phyloP scores from a whole-genome alignment of 2,888 invertebrate genomes.

The Scrobipalpa atriplicella region DNA sequence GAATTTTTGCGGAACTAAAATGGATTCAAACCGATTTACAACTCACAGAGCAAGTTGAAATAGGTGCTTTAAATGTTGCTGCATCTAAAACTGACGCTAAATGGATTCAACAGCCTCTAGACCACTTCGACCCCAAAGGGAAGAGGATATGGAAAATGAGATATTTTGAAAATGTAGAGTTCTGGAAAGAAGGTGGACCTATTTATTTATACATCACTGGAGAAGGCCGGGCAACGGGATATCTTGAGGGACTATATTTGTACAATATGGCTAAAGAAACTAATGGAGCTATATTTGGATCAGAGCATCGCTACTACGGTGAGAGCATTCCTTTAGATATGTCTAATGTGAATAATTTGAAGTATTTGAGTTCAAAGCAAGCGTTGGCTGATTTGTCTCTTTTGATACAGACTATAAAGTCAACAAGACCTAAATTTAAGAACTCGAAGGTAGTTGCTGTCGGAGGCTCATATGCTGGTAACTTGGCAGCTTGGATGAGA shows the following conservation, averaged over 20 bases:
- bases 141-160: conserved; percentile 32
- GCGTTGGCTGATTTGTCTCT: conserved; percentile 26
- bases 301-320: conserved; percentile 33
- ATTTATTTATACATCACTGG: conserved; percentile 25
- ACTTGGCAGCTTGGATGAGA: conserved; percentile 72
- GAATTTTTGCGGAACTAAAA: background rate
- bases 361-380: conserved; percentile 26
- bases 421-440: conserved; percentile 14
- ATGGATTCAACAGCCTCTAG: conserved; percentile 24
- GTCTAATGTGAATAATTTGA: conserved; percentile 1
- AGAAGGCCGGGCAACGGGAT: background rate
- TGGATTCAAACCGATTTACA: background rate
- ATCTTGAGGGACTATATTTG: background rate
- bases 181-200: conserved; percentile 26
- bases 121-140: conserved; percentile 26
- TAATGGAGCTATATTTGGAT: conserved; percentile 26
- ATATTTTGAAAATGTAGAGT: conserved; percentile 27
- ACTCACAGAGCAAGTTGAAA: background rate
- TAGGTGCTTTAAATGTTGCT: background rate
- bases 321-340: conserved; percentile 20
- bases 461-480: conserved; percentile 67
- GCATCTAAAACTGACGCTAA: background rate
- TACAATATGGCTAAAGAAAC: conserved; percentile 25
- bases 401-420: conserved; percentile 32
- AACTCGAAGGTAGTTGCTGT: conserved; percentile 36